These are phyloP conservation scores for Apistogramma diplotaenia DNA, from an alignment of 2,113 vertebrate species.

Conservation along the genomic window DNA sequence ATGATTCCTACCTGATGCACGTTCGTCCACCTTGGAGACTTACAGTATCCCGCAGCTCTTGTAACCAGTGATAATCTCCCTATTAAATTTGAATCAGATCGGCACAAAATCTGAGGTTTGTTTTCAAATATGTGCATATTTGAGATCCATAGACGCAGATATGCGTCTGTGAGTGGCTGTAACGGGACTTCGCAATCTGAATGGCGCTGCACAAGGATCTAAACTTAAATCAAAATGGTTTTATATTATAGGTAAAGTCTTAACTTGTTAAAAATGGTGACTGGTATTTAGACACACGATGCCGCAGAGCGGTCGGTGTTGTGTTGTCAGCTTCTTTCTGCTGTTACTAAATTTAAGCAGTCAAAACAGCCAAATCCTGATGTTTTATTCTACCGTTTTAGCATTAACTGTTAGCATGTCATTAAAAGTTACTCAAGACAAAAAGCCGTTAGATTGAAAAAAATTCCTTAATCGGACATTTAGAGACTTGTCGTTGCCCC, in stretches of 20 bases:
- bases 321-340: neutral
- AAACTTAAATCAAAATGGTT: neutral
- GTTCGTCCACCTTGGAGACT: neutral
- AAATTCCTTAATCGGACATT: neutral
- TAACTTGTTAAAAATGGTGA: neutral
- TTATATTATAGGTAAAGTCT: neutral
- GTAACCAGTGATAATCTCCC: neutral
- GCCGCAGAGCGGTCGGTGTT: neutral
- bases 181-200: neutral
- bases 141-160: neutral
- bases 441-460: neutral
- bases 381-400: neutral
- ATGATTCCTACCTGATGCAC: neutral
- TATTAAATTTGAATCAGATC: neutral
- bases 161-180: too few species aligned
- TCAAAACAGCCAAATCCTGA: neutral
- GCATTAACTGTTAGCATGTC: neutral
- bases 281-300: neutral
- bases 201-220: neutral
- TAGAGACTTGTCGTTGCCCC: neutral
- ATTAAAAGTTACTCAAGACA: neutral
- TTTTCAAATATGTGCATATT: neutral
- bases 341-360: neutral
- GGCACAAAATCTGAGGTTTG: neutral
- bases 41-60: neutral